A percentile compares a stretch with the other conserved stretches of the same genome.
phyloP scores from a whole-genome alignment of 1,140 invertebrate species.

The Eumaeus atala region DNA sequence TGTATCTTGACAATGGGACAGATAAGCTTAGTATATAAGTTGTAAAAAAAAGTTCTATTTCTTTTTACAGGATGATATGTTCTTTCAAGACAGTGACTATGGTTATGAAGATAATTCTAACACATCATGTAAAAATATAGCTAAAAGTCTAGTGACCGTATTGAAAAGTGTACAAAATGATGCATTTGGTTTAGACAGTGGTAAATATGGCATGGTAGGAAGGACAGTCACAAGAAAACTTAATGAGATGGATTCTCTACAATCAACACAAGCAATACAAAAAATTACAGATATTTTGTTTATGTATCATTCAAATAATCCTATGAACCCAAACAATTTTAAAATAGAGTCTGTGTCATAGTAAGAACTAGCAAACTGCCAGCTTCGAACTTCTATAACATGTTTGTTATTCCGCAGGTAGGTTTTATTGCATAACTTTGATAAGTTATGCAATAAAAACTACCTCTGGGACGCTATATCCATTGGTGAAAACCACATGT shows the following conservation, averaged over 20 bases:
- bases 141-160: constrained; percentile 40
- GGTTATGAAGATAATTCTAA: constrained; percentile 22
- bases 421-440: too few relatives aligned
- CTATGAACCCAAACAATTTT: constrained; percentile 54
- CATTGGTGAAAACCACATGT: too few relatives aligned
- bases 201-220: constrained; percentile 43
- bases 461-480: too few relatives aligned
- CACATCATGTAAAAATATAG: constrained; percentile 36
- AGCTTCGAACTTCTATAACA: too few relatives aligned
- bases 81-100: constrained; percentile 20
- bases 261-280: constrained; percentile 39
- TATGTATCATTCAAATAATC: constrained; percentile 50
- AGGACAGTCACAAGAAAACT: constrained; percentile 40
- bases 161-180: constrained; percentile 54
- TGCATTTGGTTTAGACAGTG: constrained; percentile 42
- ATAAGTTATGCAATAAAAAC: too few relatives aligned
- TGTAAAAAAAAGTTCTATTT: not conserved
- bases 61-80: constrained; percentile 10
- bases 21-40: too few relatives aligned
- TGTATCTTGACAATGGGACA: too few relatives aligned
- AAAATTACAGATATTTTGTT: constrained; percentile 54
- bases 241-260: constrained; percentile 45
- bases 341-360: constrained; percentile 28
- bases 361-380: too few relatives aligned
- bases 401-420: too few relatives aligned